Base-by-base conservation (phyloP, 2,113 vertebrate species). In the Pelecanus crispus region DNA sequence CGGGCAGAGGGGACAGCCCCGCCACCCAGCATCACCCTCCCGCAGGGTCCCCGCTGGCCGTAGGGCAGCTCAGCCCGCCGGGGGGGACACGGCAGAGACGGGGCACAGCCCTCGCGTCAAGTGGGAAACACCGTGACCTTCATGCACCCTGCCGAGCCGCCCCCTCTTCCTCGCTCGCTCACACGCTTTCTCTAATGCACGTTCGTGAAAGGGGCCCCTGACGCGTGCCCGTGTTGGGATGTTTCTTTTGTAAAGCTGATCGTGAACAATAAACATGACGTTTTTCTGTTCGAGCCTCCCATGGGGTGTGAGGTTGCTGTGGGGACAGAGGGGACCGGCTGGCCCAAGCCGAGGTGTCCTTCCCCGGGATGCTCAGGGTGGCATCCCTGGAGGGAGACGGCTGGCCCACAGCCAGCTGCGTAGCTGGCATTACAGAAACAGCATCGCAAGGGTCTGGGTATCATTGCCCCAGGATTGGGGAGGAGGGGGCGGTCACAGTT, bases 181-280 rank as follows among this genome's bases (percentile, higher is more conserved):
- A 11, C 29, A 21, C 88, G 95, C 90, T 84, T 75, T 79, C 66
- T 92, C 91, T 92, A 96, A 94, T 97, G 97, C 98, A 97, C 91
- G 96, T 97, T 97, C 2, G 86, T 98, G 97, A 94, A 93, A 62
- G 73, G 94, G 96, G 94, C 86, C 85, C 85, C 88, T 63, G 85
- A 56, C 17, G 13, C 3, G 31, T 9, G 13, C 36, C 38, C 16
- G 10, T 79, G 91, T 38, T 25, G 86, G 91, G 94, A 91, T 75
- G 18, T 96, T 92, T 97, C 96, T 98, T 98, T 98, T 98, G 98
- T 98, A 98, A 98, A 97, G 96, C 96, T 97, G 96, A 97, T 94
- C 1, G 97, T 98, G 97, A 90, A 85, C 97, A 98, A 98, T 98
- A 98, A 98, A 98, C 10, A 67, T 97, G 95, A 92, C 17, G 88